Evolutionary conservation across 2,113 vertebrate species (phyloP).

Genomic region (Amblyornis subalaris): DNA sequence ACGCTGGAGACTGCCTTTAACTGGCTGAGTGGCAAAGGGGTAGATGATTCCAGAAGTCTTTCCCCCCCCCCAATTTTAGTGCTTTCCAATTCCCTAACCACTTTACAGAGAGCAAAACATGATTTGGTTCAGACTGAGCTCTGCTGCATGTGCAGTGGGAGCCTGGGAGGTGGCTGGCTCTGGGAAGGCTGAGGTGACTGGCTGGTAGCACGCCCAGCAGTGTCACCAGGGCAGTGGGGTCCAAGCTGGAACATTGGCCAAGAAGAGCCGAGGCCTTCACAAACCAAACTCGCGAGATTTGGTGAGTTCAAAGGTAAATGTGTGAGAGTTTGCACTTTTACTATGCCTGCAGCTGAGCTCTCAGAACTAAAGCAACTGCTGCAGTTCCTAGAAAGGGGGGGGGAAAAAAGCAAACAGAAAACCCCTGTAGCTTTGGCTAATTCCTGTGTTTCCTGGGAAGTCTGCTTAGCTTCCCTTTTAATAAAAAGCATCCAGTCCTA

Average conservation of each 20-base stretch:
- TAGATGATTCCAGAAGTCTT: neutral
- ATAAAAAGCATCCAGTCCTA: neutral
- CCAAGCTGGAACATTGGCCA: neutral
- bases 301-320: neutral
- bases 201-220: accelerated
- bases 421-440: neutral
- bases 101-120: neutral
- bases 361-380: neutral
- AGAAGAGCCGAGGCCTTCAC: neutral
- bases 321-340: neutral
- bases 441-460: neutral
- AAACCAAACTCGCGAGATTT: neutral
- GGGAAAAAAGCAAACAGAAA: neutral
- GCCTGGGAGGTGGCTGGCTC: neutral
- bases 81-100: neutral
- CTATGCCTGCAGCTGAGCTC: accelerated
- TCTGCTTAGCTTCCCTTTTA: neutral
- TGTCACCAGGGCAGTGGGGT: neutral
- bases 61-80: accelerated
- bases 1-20: neutral
- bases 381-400: neutral
- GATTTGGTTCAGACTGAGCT: neutral
- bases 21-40: neutral
- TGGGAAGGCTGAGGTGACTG: accelerated
- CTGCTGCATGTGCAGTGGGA: accelerated